Conservation (phyloP, 2,113 vertebrate genomes). For the Mellivora capensis region DNA sequence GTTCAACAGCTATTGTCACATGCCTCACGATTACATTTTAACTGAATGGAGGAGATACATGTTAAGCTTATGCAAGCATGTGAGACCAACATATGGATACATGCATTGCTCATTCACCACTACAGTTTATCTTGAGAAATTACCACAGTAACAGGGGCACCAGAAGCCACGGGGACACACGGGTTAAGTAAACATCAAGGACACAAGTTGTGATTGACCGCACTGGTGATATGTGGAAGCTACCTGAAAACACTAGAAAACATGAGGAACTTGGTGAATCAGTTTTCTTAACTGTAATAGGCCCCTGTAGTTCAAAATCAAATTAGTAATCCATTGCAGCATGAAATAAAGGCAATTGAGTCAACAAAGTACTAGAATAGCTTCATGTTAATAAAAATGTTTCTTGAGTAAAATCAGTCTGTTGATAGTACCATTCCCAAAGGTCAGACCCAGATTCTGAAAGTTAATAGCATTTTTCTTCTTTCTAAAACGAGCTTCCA, state of each 20-base stretch:
- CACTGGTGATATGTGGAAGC: neutral
- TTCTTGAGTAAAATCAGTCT: neutral
- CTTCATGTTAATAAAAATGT: neutral
- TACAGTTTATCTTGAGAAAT: too few relatives aligned
- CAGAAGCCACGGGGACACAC: neutral
- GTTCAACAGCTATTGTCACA: neutral
- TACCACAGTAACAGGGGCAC: neutral
- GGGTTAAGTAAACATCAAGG: neutral
- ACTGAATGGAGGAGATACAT: neutral
- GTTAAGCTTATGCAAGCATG: neutral
- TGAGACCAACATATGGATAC: too few relatives aligned
- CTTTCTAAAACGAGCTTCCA: neutral
- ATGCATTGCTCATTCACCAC: neutral
- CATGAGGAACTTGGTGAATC: neutral
- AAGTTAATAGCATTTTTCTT: neutral
- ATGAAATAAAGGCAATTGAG: neutral
- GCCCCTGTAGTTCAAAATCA: neutral
- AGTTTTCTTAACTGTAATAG: neutral
- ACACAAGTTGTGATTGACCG: rapidly evolving
- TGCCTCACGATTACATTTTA: neutral
- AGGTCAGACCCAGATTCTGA: neutral
- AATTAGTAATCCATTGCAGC: neutral
- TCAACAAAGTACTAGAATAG: neutral
- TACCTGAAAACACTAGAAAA: slow-evolving; percentile 14
- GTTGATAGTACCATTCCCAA: neutral